Conservation (phyloP, 2,797 vertebrate species). For the Pangasius mekongensis region DNA sequence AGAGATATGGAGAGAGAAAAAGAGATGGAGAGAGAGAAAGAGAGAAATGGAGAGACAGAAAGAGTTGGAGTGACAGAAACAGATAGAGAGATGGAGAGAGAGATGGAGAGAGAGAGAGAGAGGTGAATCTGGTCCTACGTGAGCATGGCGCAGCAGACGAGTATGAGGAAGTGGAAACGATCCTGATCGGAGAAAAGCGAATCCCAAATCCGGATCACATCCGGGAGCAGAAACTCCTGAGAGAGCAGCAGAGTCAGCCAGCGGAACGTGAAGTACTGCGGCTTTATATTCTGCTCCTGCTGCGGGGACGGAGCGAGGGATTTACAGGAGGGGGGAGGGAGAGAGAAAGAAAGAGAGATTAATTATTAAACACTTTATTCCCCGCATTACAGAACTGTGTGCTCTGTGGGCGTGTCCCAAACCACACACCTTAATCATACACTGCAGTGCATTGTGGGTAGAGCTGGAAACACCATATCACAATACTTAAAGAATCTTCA, state of each 20-base stretch:
- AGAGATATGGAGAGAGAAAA: no score
- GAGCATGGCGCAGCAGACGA: conserved; percentile 96
- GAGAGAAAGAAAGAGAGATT: not conserved
- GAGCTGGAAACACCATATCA: not conserved
- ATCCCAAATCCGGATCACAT: conserved; percentile 98
- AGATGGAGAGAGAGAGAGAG: not conserved
- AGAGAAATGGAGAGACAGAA: not conserved
- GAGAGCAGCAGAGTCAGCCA: conserved; percentile 96
- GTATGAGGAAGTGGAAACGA: conserved; percentile 94
- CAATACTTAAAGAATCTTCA: not conserved
- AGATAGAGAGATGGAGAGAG: not conserved
- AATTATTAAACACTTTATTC: not conserved
- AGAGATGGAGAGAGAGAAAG: not conserved
- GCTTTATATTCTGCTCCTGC: conserved; percentile 99
- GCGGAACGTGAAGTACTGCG: conserved; percentile 98
- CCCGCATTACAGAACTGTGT: not conserved
- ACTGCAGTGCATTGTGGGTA: conserved; percentile 7
- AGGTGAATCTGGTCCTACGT: conserved; percentile 70
- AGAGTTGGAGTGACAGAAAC: not conserved
- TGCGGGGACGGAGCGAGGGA: conserved; percentile 60
- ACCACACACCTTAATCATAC: not conserved
- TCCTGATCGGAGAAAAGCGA: conserved; percentile 90
- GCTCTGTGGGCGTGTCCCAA: not conserved
- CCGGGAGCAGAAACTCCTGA: conserved; percentile 96
- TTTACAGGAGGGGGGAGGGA: not conserved